Conservation (phyloP, 2,113 vertebrate species). For the Collichthys lucidus region DNA sequence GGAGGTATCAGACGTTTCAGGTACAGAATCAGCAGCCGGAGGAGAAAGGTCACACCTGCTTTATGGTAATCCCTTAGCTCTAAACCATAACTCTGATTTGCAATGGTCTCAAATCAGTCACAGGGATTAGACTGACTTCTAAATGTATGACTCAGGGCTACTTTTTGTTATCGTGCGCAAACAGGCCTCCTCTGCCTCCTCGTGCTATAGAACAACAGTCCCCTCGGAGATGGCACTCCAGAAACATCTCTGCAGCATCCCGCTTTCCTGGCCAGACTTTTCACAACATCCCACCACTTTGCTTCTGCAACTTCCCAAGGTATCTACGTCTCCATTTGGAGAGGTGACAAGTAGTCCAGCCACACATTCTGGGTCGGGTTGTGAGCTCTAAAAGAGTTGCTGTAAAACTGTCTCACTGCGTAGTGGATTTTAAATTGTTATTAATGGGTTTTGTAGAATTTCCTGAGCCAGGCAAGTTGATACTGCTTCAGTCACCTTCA, state of each 20-base stretch:
- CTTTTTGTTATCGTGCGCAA: conserved; percentile 72
- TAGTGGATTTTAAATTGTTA: conserved; percentile 6
- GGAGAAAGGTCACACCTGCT: conserved; percentile 66
- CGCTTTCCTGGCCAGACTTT: conserved; percentile 13
- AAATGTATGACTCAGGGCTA: conserved; percentile 60
- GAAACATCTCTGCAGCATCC: conserved; percentile 15
- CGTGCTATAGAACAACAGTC: conserved; percentile 24
- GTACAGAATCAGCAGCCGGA: conserved; percentile 44
- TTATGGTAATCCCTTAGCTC: conserved; percentile 64
- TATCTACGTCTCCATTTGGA: conserved; percentile 4
- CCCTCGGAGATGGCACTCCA: conserved; percentile 29
- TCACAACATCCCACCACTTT: conserved; percentile 6
- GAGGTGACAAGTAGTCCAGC: conserved; percentile 6
- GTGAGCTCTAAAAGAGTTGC: conserved; percentile 9
- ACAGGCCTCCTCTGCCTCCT: conserved; percentile 48
- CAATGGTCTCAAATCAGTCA: conserved; percentile 68
- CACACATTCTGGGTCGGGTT: neutral
- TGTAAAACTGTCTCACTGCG: conserved; percentile 32
- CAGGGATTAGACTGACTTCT: conserved; percentile 71
- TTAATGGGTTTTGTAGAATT: conserved; percentile 11
- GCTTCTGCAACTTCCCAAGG: neutral
- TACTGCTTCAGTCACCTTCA: conserved; percentile 11
- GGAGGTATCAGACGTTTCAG: conserved; percentile 47
- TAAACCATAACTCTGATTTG: conserved; percentile 50
- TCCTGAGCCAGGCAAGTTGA: neutral